phyloP scores from a whole-genome alignment of 2,113 vertebrate genomes.

The Enhydra lutris region DNA sequence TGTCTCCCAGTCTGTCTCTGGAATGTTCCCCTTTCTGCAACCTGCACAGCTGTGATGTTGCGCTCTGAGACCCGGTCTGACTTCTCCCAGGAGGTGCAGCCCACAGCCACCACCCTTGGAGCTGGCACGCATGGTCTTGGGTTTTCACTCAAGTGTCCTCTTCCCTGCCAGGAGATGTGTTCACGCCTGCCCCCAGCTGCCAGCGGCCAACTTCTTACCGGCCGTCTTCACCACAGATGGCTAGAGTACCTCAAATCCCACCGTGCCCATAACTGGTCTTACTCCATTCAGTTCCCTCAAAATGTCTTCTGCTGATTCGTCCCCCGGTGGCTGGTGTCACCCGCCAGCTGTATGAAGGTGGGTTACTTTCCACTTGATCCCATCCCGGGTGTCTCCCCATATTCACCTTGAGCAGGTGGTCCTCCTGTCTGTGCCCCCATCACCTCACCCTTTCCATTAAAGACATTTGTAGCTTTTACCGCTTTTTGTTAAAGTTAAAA shows the following conservation, averaged over 20 bases:
- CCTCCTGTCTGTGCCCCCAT: not conserved
- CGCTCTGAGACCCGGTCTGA: not conserved
- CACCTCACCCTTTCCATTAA: fast-evolving
- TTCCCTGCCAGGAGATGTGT: not conserved
- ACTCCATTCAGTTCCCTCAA: fast-evolving
- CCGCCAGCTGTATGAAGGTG: fast-evolving
- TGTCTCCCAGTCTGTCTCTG: too few species aligned
- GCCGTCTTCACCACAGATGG: not conserved
- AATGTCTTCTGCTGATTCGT: not conserved
- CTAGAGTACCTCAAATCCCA: not conserved
- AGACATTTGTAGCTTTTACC: not conserved
- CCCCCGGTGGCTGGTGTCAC: fast-evolving
- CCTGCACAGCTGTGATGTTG: fast-evolving
- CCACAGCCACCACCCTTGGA: not conserved
- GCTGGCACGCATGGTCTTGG: not conserved
- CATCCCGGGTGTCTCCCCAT: fast-evolving
- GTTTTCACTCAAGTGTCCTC: not conserved
- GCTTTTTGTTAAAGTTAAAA: not conserved
- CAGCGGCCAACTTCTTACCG: not conserved
- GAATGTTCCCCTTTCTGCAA: not conserved
- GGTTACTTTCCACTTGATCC: fast-evolving
- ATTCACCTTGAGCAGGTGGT: not conserved
- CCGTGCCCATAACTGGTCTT: not conserved
- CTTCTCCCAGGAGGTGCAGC: not conserved
- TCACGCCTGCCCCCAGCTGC: not conserved